Conservation (phyloP, 2,888 invertebrate genomes). For the Hyposoter dolosus region DNA sequence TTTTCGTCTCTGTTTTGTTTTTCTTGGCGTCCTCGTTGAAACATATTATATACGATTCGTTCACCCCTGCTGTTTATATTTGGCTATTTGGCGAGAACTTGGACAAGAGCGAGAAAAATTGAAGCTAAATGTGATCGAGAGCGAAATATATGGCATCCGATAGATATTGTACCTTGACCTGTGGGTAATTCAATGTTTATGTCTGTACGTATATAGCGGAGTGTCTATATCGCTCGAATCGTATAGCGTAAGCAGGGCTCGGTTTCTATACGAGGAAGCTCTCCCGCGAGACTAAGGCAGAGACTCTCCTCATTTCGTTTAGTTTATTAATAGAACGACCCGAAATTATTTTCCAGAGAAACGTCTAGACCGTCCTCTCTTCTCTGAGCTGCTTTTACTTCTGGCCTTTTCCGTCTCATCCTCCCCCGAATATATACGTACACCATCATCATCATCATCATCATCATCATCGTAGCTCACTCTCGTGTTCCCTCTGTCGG, state of each 20-base stretch:
- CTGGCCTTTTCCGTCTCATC: slow-evolving; percentile 61
- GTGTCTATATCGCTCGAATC: not conserved
- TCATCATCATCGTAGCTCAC: slow-evolving; percentile 26
- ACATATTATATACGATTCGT: slow-evolving; percentile 19
- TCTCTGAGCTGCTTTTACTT: slow-evolving; percentile 61
- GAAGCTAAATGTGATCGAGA: slow-evolving; percentile 36
- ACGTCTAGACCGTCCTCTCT: slow-evolving; percentile 69
- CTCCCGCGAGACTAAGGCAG: slow-evolving; percentile 67
- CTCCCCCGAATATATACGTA: slow-evolving; percentile 47
- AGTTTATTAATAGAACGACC: slow-evolving; percentile 73
- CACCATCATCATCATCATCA: not conserved
- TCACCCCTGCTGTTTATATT: slow-evolving; percentile 2
- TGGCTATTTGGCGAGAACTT: slow-evolving; percentile 9
- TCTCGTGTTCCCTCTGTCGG: not conserved
- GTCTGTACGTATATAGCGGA: slow-evolving; percentile 9
- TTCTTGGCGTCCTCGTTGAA: slow-evolving; percentile 3
- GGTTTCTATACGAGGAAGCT: slow-evolving; percentile 52
- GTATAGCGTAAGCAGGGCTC: slow-evolving; percentile 36
- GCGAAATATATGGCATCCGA: not conserved
- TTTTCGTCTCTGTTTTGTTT: slow-evolving; percentile 8
- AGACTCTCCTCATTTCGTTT: slow-evolving; percentile 71
- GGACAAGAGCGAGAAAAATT: not conserved
- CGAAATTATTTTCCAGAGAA: slow-evolving; percentile 74
- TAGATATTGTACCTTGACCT: slow-evolving; percentile 17
- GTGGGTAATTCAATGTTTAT: not conserved